Percentiles rank a stretch among this genome's conserved stretches.
Conservation (phyloP, 1,140 invertebrate genomes). For the Aphaenogaster ashmeadi region DNA sequence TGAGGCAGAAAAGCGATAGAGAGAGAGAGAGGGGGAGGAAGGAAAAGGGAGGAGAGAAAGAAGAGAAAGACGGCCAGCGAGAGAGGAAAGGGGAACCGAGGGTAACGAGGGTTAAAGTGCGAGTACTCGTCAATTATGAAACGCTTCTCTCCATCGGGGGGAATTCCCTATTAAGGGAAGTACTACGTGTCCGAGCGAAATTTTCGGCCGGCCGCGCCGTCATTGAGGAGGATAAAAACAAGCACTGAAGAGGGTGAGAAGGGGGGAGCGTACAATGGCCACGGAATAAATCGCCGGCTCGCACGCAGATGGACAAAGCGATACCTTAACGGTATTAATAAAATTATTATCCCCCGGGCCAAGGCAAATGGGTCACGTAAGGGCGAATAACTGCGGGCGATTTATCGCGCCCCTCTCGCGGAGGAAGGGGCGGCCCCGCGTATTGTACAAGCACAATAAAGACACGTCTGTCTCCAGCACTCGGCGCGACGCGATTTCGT, state of each 20-base stretch:
- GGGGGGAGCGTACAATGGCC: neutral
- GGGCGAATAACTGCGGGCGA: slow-evolving; percentile 17
- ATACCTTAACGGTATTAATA: slow-evolving; percentile 61
- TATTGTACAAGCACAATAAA: slow-evolving; percentile 45
- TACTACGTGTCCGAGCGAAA: slow-evolving; percentile 76
- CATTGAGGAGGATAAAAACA: slow-evolving; percentile 67
- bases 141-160: slow-evolving; percentile 68
- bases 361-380: slow-evolving; percentile 30
- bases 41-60: neutral
- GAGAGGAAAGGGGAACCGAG: slow-evolving; percentile 5
- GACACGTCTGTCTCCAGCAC: slow-evolving; percentile 1
- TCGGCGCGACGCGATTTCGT: slow-evolving; percentile 29
- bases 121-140: slow-evolving; percentile 80
- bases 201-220: slow-evolving; percentile 60
- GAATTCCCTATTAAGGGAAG: slow-evolving; percentile 78
- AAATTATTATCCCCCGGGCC: slow-evolving; percentile 46
- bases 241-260: too few species aligned
- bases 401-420: slow-evolving; percentile 19
- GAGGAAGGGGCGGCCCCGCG: neutral
- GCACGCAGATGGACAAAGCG: slow-evolving; percentile 58
- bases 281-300: slow-evolving; percentile 39
- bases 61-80: neutral
- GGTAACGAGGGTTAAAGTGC: slow-evolving; percentile 75
- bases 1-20: slow-evolving; percentile 8
- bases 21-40: neutral